These are phyloP conservation scores for Meiosimyza decipiens DNA, from an alignment of 2,888 invertebrate genomes.

Conservation along the genomic window DNA sequence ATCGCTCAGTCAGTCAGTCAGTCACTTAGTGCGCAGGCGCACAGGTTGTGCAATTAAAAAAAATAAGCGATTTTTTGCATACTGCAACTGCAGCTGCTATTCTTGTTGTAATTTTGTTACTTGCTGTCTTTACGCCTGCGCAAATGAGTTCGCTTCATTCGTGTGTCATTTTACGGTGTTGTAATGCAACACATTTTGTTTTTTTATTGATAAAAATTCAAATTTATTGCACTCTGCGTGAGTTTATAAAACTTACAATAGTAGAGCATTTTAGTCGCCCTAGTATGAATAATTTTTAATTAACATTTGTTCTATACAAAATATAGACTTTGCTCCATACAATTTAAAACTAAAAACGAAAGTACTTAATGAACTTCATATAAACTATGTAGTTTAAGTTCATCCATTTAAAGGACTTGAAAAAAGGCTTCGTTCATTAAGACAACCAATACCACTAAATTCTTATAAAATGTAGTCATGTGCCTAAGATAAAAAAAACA, in stretches of 20 bases:
- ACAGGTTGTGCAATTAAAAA: conserved; percentile 44
- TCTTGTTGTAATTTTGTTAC: conserved; percentile 1
- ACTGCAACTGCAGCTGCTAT: conserved; percentile 10
- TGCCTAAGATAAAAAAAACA: neutral
- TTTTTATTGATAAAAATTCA: conserved; percentile 17
- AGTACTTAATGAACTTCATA: too few species aligned
- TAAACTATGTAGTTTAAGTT: too few species aligned
- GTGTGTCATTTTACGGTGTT: neutral
- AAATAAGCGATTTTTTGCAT: conserved; percentile 34
- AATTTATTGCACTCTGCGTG: conserved; percentile 18
- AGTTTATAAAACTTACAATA: conserved; percentile 12
- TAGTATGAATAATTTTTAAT: too few species aligned
- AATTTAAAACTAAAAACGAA: too few species aligned
- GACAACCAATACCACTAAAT: too few species aligned
- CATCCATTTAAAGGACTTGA: too few species aligned
- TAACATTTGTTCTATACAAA: too few species aligned
- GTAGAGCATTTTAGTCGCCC: too few species aligned
- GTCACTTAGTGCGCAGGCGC: neutral
- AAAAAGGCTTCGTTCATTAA: too few species aligned
- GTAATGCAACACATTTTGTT: conserved; percentile 1
- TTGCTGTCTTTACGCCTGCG: conserved; percentile 19
- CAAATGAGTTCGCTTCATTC: neutral
- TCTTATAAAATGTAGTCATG: too few species aligned
- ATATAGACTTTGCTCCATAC: too few species aligned
- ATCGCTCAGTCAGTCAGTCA: conserved; percentile 7